Conservation (phyloP, 2,113 vertebrate genomes). For the Hypanus sabinus region DNA sequence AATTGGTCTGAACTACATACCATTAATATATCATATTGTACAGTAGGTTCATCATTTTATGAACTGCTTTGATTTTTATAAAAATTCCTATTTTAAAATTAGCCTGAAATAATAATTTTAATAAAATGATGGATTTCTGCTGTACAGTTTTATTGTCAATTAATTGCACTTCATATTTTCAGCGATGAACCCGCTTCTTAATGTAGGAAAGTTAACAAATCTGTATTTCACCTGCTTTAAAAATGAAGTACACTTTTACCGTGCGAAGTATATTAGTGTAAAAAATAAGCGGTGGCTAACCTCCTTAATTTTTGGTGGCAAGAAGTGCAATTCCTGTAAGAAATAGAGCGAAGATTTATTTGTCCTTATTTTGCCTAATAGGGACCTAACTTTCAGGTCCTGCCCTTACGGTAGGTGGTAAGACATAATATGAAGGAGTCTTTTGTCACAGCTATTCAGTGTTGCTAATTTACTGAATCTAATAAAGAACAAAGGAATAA, state of each 20-base stretch:
- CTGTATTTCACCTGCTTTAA: constrained; percentile 15
- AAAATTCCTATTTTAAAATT: not conserved
- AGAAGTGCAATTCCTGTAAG: constrained; percentile 68
- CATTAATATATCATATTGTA: not conserved
- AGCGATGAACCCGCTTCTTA: not conserved
- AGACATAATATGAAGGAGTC: constrained; percentile 63
- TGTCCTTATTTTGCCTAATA: constrained; percentile 83
- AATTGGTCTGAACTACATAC: not conserved
- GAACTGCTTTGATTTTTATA: not conserved
- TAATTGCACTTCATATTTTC: constrained; percentile 14
- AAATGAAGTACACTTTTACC: constrained; percentile 14
- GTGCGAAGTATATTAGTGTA: constrained; percentile 33
- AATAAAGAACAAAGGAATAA: constrained; percentile 78
- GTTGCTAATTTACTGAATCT: constrained; percentile 74
- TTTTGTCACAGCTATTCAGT: constrained; percentile 65
- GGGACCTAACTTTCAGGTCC: constrained; percentile 72
- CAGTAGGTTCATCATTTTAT: not conserved
- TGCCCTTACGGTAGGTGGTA: constrained; percentile 72
- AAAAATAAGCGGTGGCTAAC: constrained; percentile 62
- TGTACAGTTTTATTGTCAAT: not conserved
- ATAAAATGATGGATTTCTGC: not conserved
- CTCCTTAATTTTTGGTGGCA: constrained; percentile 68
- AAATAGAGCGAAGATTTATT: constrained; percentile 76
- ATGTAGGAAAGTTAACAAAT: not conserved
- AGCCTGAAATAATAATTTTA: not conserved